Conservation (phyloP, 1,140 invertebrate genomes). For the Camponotus pennsylvanicus region DNA sequence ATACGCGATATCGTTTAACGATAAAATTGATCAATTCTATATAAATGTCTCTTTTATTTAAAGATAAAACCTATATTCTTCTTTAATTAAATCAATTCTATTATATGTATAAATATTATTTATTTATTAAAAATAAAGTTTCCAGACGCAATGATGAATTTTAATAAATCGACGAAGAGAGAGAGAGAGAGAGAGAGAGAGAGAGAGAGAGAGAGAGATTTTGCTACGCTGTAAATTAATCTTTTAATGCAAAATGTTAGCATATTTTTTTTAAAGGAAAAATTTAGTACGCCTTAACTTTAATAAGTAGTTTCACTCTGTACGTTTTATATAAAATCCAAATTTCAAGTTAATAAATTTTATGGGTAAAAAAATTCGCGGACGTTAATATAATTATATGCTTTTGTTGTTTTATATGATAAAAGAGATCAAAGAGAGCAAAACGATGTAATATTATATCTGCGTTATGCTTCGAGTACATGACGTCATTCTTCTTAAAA, state of each 20-base stretch:
- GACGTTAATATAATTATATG: not conserved
- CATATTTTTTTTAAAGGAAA: not conserved
- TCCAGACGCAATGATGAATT: not conserved
- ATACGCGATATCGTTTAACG: not conserved
- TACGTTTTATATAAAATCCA: not conserved
- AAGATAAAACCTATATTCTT: too few relatives aligned
- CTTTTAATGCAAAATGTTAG: not conserved
- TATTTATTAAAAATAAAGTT: not conserved
- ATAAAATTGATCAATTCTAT: not conserved
- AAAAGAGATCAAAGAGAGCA: not conserved
- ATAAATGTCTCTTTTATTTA: too few relatives aligned
- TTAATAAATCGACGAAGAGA: not conserved
- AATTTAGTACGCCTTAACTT: not conserved
- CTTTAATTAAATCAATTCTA: too few relatives aligned
- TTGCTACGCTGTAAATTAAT: not conserved
- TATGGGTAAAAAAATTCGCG: not conserved
- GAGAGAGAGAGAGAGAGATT: too few relatives aligned
- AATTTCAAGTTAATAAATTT: constrained; percentile 10
- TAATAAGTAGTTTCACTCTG: not conserved
- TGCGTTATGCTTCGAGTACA: not conserved
- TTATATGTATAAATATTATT: too few relatives aligned
- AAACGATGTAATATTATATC: not conserved
- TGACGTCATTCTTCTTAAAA: not conserved
- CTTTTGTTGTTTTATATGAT: not conserved
- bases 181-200: too few relatives aligned